Percentiles rank a stretch among this genome's conserved stretches.
Evolutionary conservation across 1,140 invertebrate genomes (phyloP).

Genomic region (Bombus sibiricus): DNA sequence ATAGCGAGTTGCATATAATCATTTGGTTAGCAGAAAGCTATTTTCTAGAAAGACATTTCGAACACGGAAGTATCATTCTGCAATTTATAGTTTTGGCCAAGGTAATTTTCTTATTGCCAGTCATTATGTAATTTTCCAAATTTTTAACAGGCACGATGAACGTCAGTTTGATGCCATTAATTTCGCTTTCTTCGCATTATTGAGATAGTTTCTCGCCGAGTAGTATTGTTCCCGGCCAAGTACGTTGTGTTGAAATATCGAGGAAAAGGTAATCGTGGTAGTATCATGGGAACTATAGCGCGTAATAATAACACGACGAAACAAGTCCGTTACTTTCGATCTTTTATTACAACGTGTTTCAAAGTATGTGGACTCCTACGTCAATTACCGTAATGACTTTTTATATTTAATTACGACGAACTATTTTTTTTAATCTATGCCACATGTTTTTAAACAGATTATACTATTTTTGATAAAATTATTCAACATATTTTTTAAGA

Average conservation of each 20-base stretch:
- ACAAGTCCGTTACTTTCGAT: background rate
- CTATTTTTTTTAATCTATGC: too few relatives aligned
- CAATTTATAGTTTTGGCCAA: background rate
- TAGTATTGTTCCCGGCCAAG: background rate
- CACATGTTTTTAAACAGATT: background rate
- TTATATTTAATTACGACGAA: background rate
- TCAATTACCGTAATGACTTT: background rate
- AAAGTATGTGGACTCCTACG: background rate
- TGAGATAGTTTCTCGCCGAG: background rate
- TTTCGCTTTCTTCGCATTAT: conserved; percentile 20
- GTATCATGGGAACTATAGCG: conserved; percentile 45
- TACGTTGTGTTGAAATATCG: conserved; percentile 11
- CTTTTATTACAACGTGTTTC: background rate
- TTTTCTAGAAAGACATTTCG: too few relatives aligned
- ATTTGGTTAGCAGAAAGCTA: background rate
- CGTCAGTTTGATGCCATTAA: background rate
- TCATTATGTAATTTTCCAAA: conserved; percentile 22
- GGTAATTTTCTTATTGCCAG: conserved; percentile 42
- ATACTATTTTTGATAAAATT: background rate
- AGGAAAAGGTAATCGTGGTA: conserved; percentile 10
- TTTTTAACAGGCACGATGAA: background rate
- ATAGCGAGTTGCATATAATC: too few relatives aligned
- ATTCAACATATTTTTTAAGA: too few relatives aligned
- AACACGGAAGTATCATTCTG: background rate
- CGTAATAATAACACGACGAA: conserved; percentile 3